Conservation (phyloP, 2,797 vertebrate species). For the Sternarchorhynchus goeldii region DNA sequence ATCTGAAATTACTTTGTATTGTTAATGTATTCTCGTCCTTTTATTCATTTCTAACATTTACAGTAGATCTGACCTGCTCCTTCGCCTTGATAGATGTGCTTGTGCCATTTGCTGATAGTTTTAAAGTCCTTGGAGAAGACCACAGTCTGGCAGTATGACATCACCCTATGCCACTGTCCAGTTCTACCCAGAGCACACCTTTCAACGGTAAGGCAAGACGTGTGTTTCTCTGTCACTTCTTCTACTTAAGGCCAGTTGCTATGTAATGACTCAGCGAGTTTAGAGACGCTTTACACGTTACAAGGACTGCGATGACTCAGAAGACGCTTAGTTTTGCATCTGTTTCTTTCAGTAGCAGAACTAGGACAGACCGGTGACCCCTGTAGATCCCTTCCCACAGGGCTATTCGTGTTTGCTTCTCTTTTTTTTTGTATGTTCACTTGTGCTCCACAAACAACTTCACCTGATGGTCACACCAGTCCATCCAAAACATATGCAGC, state of each 20-base stretch:
- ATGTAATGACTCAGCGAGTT: constrained; percentile 18
- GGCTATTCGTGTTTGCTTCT: background rate
- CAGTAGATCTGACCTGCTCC: constrained; percentile 39
- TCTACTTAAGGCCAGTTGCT: constrained; percentile 13
- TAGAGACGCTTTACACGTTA: background rate
- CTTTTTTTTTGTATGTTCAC: background rate
- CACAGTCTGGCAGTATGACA: constrained; percentile 84
- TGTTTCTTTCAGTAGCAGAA: too few species aligned
- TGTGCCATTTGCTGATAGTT: constrained; percentile 64
- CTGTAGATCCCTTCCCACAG: background rate
- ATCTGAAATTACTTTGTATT: constrained; percentile 71
- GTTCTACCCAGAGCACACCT: constrained; percentile 90
- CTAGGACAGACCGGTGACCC: background rate
- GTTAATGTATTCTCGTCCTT: constrained; percentile 62
- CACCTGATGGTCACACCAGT: background rate
- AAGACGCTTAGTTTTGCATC: constrained; percentile 1
- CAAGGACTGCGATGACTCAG: background rate
- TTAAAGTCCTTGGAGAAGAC: constrained; percentile 67
- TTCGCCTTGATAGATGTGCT: constrained; percentile 58
- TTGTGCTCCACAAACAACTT: background rate
- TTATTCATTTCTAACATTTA: constrained; percentile 50
- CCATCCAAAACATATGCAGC: background rate
- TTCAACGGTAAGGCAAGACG: constrained; percentile 88
- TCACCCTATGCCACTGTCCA: constrained; percentile 86
- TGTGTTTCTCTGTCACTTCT: constrained; percentile 3